Base-by-base conservation (phyloP, 1,140 invertebrate species). In the Orius insidiosus region DNA sequence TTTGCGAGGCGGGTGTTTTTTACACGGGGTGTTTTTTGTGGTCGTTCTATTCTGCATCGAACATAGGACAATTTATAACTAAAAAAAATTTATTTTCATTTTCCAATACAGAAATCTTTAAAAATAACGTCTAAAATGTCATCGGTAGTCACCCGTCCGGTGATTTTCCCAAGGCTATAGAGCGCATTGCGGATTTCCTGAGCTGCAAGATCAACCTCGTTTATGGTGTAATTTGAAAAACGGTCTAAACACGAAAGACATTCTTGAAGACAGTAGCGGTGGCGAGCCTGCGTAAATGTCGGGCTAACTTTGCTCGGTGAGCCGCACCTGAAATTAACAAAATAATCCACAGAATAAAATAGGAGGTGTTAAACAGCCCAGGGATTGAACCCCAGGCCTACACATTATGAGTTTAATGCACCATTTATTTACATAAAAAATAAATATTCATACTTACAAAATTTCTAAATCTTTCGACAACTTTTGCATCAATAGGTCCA, bases 31-130 rank as follows among this genome's bases (percentile, higher is more conserved):
- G n/a, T n/a, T n/a, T n/a, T n/a, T n/a, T n/a, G n/a, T n/a, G n/a
- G n/a, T n/a, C n/a, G n/a, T n/a, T n/a, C n/a, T n/a, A n/a, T n/a
- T n/a, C n/a, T n/a, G n/a, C n/a, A n/a, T n/a, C n/a, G n/a, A n/a
- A n/a, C n/a, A n/a, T n/a, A n/a, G n/a, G n/a, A n/a, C n/a, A n/a
- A n/a, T n/a, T n/a, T n/a, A n/a, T n/a, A n/a, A n/a, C n/a, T n/a
- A n/a, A n/a, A n/a, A n/a, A n/a, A n/a, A n/a, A n/a, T n/a, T n/a
- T n/a, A n/a, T n/a, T 47, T 59, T 75, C 71, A 90, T 73, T 89
- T 90, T 49, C 85, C 85, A 61, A 90, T 85, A 68, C 86, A 90
- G 71, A 86, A 89, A 48, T 83, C 75, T 63, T 68, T 74, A 59
- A 90, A 89, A 52, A 90, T 78, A 35, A 85, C 70, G 69, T 88